Evolutionary conservation across 2,113 vertebrate genomes (phyloP).

Genomic region (pig (Sus scrofa)): T2T-Sscrofa CM000815.6:24283001-24283500

Average conservation of each 20-base stretch:
- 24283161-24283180: neutral
- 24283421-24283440: neutral
- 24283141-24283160: neutral
- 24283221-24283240: neutral
- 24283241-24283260: neutral
- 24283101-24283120: neutral
- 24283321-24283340: neutral
- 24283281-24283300: neutral
- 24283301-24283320: neutral
- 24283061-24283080: neutral
- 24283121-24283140: neutral
- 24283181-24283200: neutral
- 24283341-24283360: neutral
- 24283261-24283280: neutral
- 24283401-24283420: neutral
- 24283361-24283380: neutral
- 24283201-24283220: neutral
- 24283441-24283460: neutral
- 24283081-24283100: neutral
- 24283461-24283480: neutral
- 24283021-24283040: neutral
- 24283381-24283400: neutral
- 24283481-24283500: neutral
- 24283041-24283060: neutral
- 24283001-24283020: neutral